Conservation (phyloP, 2,113 vertebrate genomes). For the Cyprinus carpio region DNA sequence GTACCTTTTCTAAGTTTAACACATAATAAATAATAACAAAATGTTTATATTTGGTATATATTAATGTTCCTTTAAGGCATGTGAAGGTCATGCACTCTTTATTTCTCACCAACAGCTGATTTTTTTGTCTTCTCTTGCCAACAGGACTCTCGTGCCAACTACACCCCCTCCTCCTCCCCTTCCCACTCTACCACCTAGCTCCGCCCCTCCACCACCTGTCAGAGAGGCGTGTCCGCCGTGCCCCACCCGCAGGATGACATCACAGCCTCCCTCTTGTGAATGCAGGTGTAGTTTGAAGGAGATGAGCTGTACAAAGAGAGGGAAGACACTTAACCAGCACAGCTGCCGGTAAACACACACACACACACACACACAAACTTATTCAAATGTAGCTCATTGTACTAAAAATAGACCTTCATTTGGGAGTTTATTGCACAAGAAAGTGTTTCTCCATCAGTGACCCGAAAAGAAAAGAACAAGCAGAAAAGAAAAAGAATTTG, state of each 20-base stretch:
- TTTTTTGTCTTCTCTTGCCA: conserved; percentile 32
- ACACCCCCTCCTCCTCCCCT: conserved; percentile 35
- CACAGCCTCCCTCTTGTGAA: conserved; percentile 74
- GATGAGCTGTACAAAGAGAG: conserved; percentile 76
- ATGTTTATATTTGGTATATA: background rate
- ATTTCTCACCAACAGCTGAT: background rate
- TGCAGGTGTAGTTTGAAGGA: conserved; percentile 78
- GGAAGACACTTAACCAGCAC: conserved; percentile 75
- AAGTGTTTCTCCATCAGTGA: background rate
- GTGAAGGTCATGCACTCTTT: background rate
- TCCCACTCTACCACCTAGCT: conserved; percentile 46
- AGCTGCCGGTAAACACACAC: conserved; percentile 80
- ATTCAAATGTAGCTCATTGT: background rate
- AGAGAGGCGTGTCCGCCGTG: conserved; percentile 75
- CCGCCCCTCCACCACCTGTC: conserved; percentile 27
- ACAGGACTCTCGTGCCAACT: conserved; percentile 55
- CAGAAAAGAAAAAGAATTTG: too few species aligned
- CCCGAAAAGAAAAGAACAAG: too few species aligned
- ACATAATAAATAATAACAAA: background rate
- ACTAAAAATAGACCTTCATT: conserved; percentile 26
- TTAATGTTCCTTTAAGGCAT: background rate
- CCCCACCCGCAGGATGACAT: conserved; percentile 75
- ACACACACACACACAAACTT: background rate
- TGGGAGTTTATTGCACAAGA: background rate
- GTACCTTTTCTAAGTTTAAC: too few species aligned